phyloP scores from a whole-genome alignment of 2,113 vertebrate genomes.

The Pangasianodon hypophthalmus region DNA sequence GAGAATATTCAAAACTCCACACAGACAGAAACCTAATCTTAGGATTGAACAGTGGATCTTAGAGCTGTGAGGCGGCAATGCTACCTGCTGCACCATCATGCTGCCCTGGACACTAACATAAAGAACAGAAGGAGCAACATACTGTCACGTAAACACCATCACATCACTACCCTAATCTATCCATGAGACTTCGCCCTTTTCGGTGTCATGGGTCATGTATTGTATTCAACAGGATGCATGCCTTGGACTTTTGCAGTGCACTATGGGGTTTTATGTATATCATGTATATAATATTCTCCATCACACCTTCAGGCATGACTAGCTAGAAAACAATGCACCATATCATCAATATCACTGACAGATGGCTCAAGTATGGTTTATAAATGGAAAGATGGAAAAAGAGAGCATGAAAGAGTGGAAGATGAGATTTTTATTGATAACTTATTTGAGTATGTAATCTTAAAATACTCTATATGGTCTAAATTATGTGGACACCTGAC shows the following conservation, averaged over 20 bases:
- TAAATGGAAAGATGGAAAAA: background rate
- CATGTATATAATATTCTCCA: background rate
- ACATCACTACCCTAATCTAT: background rate
- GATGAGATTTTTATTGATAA: background rate
- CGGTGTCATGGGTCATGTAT: background rate
- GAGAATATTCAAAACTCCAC: background rate
- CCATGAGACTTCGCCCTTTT: background rate
- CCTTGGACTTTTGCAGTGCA: no score
- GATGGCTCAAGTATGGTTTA: background rate
- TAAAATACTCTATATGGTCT: background rate
- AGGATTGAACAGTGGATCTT: background rate
- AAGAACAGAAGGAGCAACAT: background rate
- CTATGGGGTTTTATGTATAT: background rate
- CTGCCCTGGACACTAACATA: background rate
- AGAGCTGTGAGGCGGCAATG: background rate
- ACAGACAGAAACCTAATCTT: background rate
- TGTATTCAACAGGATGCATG: no score
- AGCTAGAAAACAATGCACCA: background rate
- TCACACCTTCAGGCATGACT: background rate
- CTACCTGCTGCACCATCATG: background rate
- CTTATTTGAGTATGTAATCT: background rate
- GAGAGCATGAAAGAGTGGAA: background rate
- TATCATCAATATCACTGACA: background rate
- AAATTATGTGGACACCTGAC: background rate
- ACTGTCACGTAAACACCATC: background rate